Conservation (phyloP, 2,888 invertebrate genomes). For the Catocala fraxini region DNA sequence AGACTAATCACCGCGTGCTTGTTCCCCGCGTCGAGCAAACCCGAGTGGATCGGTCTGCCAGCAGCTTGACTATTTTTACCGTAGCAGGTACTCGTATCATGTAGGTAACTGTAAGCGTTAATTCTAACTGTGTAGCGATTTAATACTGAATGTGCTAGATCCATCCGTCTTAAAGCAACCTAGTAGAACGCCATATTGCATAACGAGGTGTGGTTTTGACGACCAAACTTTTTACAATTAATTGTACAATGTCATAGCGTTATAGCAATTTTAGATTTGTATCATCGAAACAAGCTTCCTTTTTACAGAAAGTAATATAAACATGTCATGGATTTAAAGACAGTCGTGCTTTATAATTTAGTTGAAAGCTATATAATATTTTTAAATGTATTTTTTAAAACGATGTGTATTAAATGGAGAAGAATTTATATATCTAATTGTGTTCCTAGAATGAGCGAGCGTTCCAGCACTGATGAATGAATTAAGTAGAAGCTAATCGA, state of each 20-base stretch:
- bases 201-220: conserved; percentile 64
- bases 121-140: conserved; percentile 76
- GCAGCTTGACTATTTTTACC: conserved; percentile 61
- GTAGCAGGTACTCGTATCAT: conserved; percentile 70
- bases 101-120: conserved; percentile 70
- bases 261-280: conserved; percentile 20
- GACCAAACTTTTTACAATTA: conserved; percentile 37
- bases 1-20: conserved; percentile 38
- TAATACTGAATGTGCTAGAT: conserved; percentile 80
- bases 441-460: conserved; percentile 35
- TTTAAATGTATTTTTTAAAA: conserved; percentile 11
- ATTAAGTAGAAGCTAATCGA: conserved; percentile 20
- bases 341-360: conserved; percentile 14
- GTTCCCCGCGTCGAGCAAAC: conserved; percentile 17
- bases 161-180: conserved; percentile 75
- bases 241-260: conserved; percentile 23
- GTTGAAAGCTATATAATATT: conserved; percentile 7
- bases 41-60: conserved; percentile 46
- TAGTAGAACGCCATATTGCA: conserved; percentile 60
- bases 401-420: background rate
- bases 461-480: conserved; percentile 28
- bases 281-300: conserved; percentile 10
- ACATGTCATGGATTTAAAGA: conserved; percentile 3
- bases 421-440: conserved; percentile 24
- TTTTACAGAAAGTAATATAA: conserved; percentile 12